phyloP scores from a whole-genome alignment of 2,888 invertebrate genomes.

The Pimpla rufipes region DNA sequence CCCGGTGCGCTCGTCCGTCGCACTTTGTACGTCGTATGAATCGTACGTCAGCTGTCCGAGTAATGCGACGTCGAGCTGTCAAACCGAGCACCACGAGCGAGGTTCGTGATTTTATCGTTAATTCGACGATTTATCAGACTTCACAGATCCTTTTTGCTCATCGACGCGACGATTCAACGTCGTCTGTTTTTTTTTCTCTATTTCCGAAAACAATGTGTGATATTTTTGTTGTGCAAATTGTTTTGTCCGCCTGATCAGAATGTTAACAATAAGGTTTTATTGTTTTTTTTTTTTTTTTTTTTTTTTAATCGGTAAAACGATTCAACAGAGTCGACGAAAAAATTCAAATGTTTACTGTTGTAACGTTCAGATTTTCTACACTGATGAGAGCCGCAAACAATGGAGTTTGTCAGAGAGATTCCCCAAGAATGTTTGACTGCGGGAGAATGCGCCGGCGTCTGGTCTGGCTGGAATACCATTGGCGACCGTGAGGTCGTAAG shows the following conservation, averaged over 20 bases:
- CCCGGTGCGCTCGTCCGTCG: slow-evolving; percentile 12
- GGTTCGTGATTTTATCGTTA: slow-evolving; percentile 20
- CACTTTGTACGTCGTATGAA: slow-evolving; percentile 46
- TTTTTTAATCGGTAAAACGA: too few relatives aligned
- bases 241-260: background rate
- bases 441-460: slow-evolving; percentile 88
- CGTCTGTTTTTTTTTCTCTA: background rate
- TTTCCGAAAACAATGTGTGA: background rate
- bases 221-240: background rate
- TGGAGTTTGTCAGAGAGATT: slow-evolving; percentile 77
- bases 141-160: background rate
- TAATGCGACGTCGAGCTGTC: slow-evolving; percentile 32
- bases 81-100: slow-evolving; percentile 9
- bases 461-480: slow-evolving; percentile 89
- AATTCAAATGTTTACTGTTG: background rate
- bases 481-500: slow-evolving; percentile 89
- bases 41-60: slow-evolving; percentile 37
- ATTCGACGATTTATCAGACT: background rate
- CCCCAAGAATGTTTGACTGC: slow-evolving; percentile 88
- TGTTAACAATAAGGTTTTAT: background rate
- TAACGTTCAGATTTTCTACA: background rate
- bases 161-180: background rate
- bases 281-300: too few relatives aligned
- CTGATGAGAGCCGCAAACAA: slow-evolving; percentile 50
- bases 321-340: too few relatives aligned